These are phyloP conservation scores for Tiliqua scincoides DNA, from an alignment of 2,113 vertebrate species.

Conservation along the genomic window DNA sequence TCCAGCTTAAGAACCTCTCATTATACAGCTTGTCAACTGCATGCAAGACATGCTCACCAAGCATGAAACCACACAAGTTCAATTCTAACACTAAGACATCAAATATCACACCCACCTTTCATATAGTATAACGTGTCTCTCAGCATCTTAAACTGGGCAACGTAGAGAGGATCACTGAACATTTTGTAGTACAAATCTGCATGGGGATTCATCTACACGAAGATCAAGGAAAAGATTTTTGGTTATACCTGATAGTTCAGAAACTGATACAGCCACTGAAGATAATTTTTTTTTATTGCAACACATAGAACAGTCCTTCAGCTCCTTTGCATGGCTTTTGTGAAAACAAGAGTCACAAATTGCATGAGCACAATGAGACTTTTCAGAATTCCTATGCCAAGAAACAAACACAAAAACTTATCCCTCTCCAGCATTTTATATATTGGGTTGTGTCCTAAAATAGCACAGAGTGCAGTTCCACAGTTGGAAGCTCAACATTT, in stretches of 20 bases:
- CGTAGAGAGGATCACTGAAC: slow-evolving; percentile 93
- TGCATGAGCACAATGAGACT: background rate
- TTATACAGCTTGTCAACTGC: background rate
- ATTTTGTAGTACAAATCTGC: slow-evolving; percentile 85
- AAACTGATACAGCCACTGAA: background rate
- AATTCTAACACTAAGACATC: background rate
- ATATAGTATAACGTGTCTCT: slow-evolving; percentile 93
- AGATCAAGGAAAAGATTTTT: slow-evolving; percentile 35
- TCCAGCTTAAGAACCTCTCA: background rate
- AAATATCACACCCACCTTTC: slow-evolving; percentile 87
- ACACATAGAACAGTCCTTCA: background rate
- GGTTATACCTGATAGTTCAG: background rate
- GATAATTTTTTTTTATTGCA: background rate
- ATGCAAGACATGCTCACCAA: background rate
- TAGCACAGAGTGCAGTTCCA: too few species aligned
- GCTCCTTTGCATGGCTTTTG: background rate
- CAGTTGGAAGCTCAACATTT: too few species aligned
- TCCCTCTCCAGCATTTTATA: too few species aligned
- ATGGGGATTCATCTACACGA: slow-evolving; percentile 79
- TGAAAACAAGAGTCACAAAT: background rate
- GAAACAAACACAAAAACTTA: background rate
- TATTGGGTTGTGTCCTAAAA: too few species aligned
- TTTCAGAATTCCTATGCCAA: background rate
- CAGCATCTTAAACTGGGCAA: slow-evolving; percentile 97
- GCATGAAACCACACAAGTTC: background rate